These are phyloP conservation scores for Pseudomyrmex cubaensis DNA, from an alignment of 1,140 invertebrate species.

Conservation along the genomic window DNA sequence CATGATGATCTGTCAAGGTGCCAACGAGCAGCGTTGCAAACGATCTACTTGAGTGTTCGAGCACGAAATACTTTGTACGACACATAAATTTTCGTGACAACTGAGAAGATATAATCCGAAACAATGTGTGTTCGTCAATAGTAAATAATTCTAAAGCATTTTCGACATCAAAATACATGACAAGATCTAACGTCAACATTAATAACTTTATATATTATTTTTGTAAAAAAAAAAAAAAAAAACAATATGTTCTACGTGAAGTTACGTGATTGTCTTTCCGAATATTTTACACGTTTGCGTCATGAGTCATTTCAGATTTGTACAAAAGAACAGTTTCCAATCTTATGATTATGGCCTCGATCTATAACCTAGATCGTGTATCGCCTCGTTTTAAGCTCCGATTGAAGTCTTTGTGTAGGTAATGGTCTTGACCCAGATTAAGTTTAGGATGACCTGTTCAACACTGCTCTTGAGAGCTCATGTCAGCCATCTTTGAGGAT, in stretches of 20 bases:
- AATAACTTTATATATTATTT: constrained; percentile 13
- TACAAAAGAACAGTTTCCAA: not conserved
- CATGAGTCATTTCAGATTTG: not conserved
- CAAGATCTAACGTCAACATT: too few relatives aligned
- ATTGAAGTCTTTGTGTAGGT: constrained; percentile 8
- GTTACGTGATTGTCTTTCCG: not conserved
- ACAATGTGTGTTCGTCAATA: not conserved
- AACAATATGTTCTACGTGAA: too few relatives aligned
- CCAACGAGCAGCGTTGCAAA: constrained; percentile 55
- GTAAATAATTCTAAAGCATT: not conserved
- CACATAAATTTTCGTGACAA: not conserved
- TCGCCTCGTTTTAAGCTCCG: not conserved
- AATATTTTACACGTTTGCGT: constrained; percentile 16
- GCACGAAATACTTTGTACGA: not conserved
- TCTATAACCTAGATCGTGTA: constrained; percentile 34
- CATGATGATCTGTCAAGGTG: constrained; percentile 36
- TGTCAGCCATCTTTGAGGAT: constrained; percentile 31
- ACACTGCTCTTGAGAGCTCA: constrained; percentile 31
- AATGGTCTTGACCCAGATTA: not conserved
- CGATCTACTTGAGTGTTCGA: constrained; percentile 9
- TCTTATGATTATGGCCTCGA: not conserved
- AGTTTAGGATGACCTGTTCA: constrained; percentile 22
- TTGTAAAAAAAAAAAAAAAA: too few relatives aligned
- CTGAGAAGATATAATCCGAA: not conserved
- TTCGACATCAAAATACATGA: not conserved